phyloP scores from a whole-genome alignment of 2,888 invertebrate species.

The Atethmia centrago region DNA sequence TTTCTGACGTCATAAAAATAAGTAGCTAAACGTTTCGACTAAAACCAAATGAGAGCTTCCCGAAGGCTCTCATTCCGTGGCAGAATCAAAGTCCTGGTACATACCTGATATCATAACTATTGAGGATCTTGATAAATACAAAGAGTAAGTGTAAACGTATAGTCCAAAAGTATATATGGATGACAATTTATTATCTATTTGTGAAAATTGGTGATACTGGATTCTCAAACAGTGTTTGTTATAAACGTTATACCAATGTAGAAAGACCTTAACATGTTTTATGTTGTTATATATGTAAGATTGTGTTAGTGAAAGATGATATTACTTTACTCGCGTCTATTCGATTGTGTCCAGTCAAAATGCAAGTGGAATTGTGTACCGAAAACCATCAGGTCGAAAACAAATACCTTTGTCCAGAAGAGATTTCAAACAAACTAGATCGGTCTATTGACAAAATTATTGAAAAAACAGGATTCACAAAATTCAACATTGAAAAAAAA shows the following conservation, averaged over 20 bases:
- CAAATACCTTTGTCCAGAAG: constrained; percentile 28
- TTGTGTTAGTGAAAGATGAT: neutral
- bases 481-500: constrained; percentile 40
- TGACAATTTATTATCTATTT: neutral
- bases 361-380: constrained; percentile 35
- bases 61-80: too few species aligned
- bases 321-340: constrained; percentile 15
- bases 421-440: constrained; percentile 51
- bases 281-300: constrained; percentile 27
- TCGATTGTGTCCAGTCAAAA: constrained; percentile 20
- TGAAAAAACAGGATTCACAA: constrained; percentile 47
- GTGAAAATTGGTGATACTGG: neutral
- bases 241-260: neutral
- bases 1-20: neutral
- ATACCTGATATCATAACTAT: neutral
- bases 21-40: neutral
- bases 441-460: constrained; percentile 58
- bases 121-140: neutral
- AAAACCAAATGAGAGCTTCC: too few species aligned
- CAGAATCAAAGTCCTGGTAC: neutral
- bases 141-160: neutral
- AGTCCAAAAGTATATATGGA: neutral
- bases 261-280: constrained; percentile 8
- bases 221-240: neutral
- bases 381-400: constrained; percentile 7